phyloP scores from a whole-genome alignment of 2,888 invertebrate species.

The Synergus japonicus region DNA sequence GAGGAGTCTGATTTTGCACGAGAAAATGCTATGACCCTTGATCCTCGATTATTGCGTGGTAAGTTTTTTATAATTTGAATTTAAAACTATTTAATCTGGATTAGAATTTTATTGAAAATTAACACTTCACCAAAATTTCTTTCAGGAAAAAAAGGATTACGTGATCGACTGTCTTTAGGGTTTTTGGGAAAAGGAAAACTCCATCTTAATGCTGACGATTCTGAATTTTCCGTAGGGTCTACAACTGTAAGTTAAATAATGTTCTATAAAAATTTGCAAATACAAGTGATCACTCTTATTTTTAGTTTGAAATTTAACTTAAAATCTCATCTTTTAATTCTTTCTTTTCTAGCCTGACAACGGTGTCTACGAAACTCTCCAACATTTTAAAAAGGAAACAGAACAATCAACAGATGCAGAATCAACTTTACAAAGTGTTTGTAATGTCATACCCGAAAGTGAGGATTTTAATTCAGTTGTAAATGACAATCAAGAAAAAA shows the following conservation, averaged over 20 bases:
- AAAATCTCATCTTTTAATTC: too few relatives aligned
- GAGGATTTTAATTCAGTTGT: neutral
- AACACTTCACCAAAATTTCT: conserved; percentile 6
- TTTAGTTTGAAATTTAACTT: too few relatives aligned
- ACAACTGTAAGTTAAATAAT: conserved; percentile 59
- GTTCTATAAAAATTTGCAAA: neutral
- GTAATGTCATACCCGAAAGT: conserved; percentile 68
- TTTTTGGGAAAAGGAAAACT: conserved; percentile 90
- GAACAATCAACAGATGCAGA: conserved; percentile 59
- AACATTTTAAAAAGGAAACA: conserved; percentile 60
- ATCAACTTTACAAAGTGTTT: conserved; percentile 67
- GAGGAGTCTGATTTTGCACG: conserved; percentile 84
- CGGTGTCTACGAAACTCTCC: neutral
- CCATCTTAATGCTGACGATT: conserved; percentile 83
- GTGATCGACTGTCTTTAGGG: conserved; percentile 81
- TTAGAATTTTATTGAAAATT: neutral
- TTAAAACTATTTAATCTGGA: neutral
- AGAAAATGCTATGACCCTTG: conserved; percentile 78
- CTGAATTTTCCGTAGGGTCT: conserved; percentile 74
- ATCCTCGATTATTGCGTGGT: conserved; percentile 59
- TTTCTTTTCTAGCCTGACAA: conserved; percentile 15
- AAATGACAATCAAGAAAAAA: neutral
- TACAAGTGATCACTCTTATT: too few relatives aligned
- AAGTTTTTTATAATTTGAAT: conserved; percentile 36
- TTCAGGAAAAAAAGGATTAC: conserved; percentile 59